phyloP scores from a whole-genome alignment of 1,140 invertebrate species.

The Drosophila tsacasi region DNA sequence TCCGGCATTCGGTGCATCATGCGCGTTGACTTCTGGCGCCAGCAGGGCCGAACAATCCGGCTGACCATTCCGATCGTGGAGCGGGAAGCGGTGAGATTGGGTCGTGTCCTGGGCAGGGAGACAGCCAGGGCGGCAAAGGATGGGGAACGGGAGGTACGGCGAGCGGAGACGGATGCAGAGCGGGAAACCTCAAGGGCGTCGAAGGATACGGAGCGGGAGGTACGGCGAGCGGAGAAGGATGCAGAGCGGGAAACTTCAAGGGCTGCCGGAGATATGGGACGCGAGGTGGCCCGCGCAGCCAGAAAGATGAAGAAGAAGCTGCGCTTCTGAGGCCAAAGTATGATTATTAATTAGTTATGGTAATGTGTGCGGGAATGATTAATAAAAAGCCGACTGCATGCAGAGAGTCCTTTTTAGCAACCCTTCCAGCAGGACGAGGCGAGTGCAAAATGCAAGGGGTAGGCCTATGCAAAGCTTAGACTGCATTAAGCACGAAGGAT shows the following conservation, averaged over 20 bases:
- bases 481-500: constrained; percentile 63
- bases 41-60: background rate
- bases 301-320: constrained; percentile 29
- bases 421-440: constrained; percentile 21
- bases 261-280: background rate
- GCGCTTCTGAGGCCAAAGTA: constrained; percentile 18
- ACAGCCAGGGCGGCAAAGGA: constrained; percentile 1
- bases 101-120: constrained; percentile 1
- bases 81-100: constrained; percentile 1
- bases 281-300: background rate
- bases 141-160: background rate
- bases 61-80: constrained; percentile 6
- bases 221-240: background rate
- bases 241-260: background rate
- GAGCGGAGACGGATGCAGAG: constrained; percentile 6
- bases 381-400: constrained; percentile 54
- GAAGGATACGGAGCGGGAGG: constrained; percentile 3
- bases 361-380: constrained; percentile 50
- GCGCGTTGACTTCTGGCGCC: constrained; percentile 8
- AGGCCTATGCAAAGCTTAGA: constrained; percentile 75
- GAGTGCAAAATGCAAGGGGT: constrained; percentile 60
- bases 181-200: constrained; percentile 12
- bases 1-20: background rate
- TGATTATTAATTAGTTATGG: constrained; percentile 46
- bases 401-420: constrained; percentile 39